Evolutionary conservation across 2,888 invertebrate genomes (phyloP).

Genomic region (Pyrochroa serraticornis): DNA sequence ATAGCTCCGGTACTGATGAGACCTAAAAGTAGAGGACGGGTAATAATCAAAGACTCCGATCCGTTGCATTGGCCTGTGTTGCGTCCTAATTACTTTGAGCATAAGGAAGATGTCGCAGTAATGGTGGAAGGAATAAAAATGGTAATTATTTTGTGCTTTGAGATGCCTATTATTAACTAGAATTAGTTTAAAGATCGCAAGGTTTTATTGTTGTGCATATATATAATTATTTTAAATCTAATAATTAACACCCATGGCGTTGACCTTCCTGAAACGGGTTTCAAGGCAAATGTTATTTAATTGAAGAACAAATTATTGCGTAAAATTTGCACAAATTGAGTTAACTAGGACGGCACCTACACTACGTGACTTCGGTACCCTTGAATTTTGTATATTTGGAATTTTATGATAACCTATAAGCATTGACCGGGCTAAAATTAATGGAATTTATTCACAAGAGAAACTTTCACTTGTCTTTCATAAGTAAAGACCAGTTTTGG

Average conservation of each 20-base stretch:
- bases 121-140: conserved; percentile 77
- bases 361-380: too few species aligned
- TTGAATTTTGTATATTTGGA: too few species aligned
- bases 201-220: neutral
- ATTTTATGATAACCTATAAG: too few species aligned
- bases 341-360: too few species aligned
- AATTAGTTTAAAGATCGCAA: neutral
- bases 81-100: conserved; percentile 80
- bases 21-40: conserved; percentile 76
- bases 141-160: conserved; percentile 57
- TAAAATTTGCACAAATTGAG: too few species aligned
- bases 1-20: conserved; percentile 76
- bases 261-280: neutral
- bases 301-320: too few species aligned
- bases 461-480: too few species aligned
- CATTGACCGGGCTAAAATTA: too few species aligned
- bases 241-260: neutral
- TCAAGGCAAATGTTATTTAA: neutral
- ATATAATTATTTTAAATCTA: neutral
- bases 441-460: too few species aligned
- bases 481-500: too few species aligned
- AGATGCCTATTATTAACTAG: neutral
- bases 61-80: conserved; percentile 79
- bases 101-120: conserved; percentile 72
- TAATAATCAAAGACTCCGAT: conserved; percentile 72